These are phyloP conservation scores for Microhierax caerulescens DNA, from an alignment of 2,797 vertebrate species.

Conservation along the genomic window DNA sequence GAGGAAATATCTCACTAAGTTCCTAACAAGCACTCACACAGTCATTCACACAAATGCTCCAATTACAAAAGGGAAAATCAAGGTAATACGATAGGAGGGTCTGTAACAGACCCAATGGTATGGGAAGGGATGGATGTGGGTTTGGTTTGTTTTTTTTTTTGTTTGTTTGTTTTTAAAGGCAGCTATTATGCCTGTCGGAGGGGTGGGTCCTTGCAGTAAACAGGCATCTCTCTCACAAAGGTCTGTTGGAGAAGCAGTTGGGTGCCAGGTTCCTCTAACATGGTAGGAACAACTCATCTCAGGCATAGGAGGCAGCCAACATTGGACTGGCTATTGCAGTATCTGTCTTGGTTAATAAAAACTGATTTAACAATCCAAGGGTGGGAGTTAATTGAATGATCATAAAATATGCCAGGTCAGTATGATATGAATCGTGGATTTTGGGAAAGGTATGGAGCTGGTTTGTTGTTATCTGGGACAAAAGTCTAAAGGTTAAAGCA, in stretches of 20 bases:
- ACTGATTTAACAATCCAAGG: background rate
- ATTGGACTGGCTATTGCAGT: background rate
- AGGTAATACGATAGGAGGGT: background rate
- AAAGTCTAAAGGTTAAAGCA: conserved; percentile 29
- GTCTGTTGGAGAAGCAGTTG: background rate
- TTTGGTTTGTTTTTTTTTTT: background rate
- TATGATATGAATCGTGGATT: background rate
- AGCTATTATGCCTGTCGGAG: background rate
- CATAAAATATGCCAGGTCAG: background rate
- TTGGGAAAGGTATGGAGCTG: background rate
- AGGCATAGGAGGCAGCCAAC: background rate
- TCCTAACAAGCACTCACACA: background rate
- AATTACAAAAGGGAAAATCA: background rate
- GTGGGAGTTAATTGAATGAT: background rate
- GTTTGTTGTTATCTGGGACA: background rate
- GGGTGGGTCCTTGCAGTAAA: background rate
- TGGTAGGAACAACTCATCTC: background rate
- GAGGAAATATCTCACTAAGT: background rate
- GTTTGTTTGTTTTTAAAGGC: background rate
- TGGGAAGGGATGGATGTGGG: background rate
- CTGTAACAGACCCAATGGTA: background rate
- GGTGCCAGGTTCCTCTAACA: background rate
- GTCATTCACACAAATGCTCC: background rate
- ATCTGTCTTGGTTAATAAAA: background rate
- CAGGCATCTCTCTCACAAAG: background rate